Evolutionary conservation across 2,113 vertebrate species (phyloP).

Genomic region (Pterocles burchelli): DNA sequence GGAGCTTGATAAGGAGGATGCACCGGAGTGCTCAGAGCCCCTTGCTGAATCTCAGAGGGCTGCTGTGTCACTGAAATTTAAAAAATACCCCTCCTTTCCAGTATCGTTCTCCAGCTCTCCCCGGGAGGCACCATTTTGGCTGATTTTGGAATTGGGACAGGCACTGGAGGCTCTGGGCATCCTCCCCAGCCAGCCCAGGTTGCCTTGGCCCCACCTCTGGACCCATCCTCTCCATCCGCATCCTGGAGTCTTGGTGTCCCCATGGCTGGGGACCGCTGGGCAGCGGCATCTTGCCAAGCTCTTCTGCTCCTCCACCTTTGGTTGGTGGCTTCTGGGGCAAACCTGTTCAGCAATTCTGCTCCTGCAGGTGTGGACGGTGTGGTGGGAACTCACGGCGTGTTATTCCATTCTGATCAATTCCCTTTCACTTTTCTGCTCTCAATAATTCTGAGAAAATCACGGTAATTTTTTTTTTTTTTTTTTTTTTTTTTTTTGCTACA

Average conservation of each 20-base stretch:
- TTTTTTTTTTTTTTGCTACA: too few relatives aligned
- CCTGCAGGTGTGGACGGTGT: not conserved
- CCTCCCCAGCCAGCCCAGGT: not conserved
- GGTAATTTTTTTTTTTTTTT: not conserved
- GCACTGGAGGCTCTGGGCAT: not conserved
- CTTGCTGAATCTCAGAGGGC: not conserved
- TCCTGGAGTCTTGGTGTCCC: not conserved
- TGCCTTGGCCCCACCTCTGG: not conserved
- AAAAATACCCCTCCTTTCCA: accelerated
- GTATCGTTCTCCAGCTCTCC: not conserved
- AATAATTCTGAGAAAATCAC: not conserved
- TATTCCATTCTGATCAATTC: not conserved
- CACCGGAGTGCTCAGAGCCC: not conserved
- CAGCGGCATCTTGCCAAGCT: not conserved
- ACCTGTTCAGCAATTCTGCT: not conserved
- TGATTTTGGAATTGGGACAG: not conserved
- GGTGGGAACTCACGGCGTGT: not conserved
- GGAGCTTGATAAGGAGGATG: not conserved
- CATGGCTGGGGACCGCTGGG: not conserved
- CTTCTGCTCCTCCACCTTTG: accelerated
- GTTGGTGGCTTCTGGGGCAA: not conserved
- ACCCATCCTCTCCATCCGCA: accelerated
- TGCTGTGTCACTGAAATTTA: not conserved
- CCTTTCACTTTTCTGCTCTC: not conserved
- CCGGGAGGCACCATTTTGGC: not conserved